Conservation (phyloP, 2,888 invertebrate species). For the Salticus scenicus region DNA sequence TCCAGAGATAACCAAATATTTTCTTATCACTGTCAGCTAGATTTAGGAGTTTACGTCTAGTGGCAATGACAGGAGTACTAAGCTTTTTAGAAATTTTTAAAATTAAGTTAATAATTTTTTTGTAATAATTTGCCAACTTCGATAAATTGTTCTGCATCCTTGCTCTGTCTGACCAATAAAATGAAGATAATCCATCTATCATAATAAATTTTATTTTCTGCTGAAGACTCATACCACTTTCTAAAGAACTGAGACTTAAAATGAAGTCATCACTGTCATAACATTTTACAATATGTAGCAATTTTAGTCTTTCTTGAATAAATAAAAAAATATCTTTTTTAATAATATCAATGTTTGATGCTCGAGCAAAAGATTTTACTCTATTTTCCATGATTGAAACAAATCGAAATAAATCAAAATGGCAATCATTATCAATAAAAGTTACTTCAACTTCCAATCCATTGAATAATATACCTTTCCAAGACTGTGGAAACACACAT, state of each 20-base stretch:
- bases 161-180: constrained; percentile 38
- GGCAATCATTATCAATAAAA: constrained; percentile 36
- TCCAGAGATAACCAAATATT: constrained; percentile 16
- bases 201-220: constrained; percentile 18
- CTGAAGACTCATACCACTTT: background rate
- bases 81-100: constrained; percentile 12
- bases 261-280: constrained; percentile 27
- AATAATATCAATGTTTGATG: background rate
- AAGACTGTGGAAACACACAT: constrained; percentile 31
- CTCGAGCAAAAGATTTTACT: background rate
- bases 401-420: constrained; percentile 32
- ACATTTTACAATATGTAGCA: constrained; percentile 29
- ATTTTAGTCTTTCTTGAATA: constrained; percentile 27
- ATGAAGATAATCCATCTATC: constrained; percentile 38
- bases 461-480: constrained; percentile 11
- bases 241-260: background rate
- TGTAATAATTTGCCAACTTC: background rate
- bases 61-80: constrained; percentile 19
- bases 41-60: constrained; percentile 19
- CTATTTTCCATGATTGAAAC: constrained; percentile 27
- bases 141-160: background rate
- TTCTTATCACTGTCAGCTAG: background rate
- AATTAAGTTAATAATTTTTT: background rate
- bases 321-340: constrained; percentile 16
- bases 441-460: constrained; percentile 26